These are phyloP conservation scores for Nemurella pictetii DNA, from an alignment of 2,888 invertebrate genomes.

Conservation along the genomic window DNA sequence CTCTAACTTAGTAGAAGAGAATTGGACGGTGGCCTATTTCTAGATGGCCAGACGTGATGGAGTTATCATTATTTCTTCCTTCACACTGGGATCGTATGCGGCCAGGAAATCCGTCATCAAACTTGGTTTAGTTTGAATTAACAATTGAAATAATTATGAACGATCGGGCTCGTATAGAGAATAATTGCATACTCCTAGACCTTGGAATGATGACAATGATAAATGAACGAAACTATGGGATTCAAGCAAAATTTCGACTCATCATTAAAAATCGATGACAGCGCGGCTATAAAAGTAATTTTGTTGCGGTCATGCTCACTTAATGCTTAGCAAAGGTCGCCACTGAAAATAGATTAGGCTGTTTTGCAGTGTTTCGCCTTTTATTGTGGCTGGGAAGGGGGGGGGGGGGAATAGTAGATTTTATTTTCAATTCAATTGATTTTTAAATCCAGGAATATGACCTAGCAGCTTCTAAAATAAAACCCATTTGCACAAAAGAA, in stretches of 20 bases:
- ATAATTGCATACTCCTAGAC: background rate
- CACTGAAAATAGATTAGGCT: background rate
- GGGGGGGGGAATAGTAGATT: background rate
- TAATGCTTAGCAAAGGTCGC: background rate
- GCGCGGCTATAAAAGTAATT: background rate
- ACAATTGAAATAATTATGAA: background rate
- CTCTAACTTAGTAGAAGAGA: background rate
- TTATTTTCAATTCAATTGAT: background rate
- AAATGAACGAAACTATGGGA: background rate
- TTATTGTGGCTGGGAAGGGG: no score
- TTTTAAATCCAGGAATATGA: background rate
- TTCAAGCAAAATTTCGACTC: background rate
- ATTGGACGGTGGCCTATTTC: background rate
- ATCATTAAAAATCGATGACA: background rate
- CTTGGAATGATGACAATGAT: background rate
- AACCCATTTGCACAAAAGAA: background rate
- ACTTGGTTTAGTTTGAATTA: background rate
- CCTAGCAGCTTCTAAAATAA: no score
- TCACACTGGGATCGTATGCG: no score
- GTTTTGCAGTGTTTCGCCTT: background rate
- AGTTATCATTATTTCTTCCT: no score
- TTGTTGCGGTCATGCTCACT: background rate
- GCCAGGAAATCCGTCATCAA: background rate
- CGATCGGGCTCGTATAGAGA: background rate
- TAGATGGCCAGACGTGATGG: background rate